Evolutionary conservation across 2,113 vertebrate species (phyloP).

Genomic region (Alaudala cheleensis): DNA sequence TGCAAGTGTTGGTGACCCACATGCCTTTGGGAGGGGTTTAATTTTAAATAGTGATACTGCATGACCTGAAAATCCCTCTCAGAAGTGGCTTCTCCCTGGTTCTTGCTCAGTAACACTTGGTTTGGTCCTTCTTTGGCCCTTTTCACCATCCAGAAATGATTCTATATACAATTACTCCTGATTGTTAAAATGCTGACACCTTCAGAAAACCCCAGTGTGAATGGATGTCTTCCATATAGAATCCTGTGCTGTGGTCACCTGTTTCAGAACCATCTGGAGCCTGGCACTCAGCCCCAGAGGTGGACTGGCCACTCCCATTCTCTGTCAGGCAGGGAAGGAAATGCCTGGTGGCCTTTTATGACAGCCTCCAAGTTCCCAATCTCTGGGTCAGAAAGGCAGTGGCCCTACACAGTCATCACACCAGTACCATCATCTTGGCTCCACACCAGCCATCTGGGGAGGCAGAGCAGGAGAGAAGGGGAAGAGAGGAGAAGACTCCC

Average conservation of each 20-base stretch:
- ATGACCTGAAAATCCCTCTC: background rate
- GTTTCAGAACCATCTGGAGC: background rate
- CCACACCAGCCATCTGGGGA: background rate
- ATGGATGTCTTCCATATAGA: background rate
- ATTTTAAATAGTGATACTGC: background rate
- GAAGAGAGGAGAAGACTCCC: background rate
- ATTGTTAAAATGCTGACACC: background rate
- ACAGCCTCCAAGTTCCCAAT: background rate
- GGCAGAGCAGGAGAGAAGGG: background rate
- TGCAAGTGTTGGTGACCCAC: accelerated
- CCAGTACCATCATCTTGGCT: background rate
- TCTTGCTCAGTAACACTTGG: background rate
- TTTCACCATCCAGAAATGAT: background rate
- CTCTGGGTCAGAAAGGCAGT: conserved; percentile 19
- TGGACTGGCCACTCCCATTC: background rate
- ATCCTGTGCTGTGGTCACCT: background rate
- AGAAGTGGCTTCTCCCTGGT: background rate
- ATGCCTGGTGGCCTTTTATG: background rate
- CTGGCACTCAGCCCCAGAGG: background rate
- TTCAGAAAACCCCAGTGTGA: background rate
- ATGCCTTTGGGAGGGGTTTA: background rate
- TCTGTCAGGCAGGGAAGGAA: background rate
- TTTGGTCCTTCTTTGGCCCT: background rate
- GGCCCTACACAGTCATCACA: background rate
- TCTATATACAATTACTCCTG: background rate